A percentile compares a stretch with the other conserved stretches of the same genome.
phyloP scores from a whole-genome alignment of 2,113 vertebrate genomes.

The Dipodomys spectabilis region DNA sequence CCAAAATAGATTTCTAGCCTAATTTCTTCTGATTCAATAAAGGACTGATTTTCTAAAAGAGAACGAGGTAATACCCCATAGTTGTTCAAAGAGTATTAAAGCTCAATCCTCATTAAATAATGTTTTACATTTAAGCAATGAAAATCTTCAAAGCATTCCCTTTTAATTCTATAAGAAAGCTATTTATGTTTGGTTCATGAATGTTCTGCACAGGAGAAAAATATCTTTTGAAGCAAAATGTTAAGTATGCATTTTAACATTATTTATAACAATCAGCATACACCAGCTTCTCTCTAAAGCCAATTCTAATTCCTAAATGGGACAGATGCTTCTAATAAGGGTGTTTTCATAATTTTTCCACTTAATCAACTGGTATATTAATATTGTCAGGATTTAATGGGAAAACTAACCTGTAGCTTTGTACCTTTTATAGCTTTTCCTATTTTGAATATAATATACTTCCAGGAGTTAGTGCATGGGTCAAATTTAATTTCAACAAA shows the following conservation, averaged over 20 bases:
- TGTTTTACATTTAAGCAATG: constrained; percentile 44
- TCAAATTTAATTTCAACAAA: constrained; percentile 38
- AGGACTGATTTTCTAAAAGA: not conserved
- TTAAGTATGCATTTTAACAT: constrained; percentile 52
- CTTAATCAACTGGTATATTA: not conserved
- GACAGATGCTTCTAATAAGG: not conserved
- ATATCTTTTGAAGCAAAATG: not conserved
- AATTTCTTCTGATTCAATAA: constrained; percentile 60
- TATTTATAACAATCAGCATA: constrained; percentile 1
- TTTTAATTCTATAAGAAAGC: constrained; percentile 56
- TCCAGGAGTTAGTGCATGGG: not conserved
- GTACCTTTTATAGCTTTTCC: not conserved
- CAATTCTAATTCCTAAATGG: constrained; percentile 19
- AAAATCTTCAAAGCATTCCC: constrained; percentile 76
- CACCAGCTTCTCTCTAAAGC: constrained; percentile 43
- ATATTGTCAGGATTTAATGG: not conserved
- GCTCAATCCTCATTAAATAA: constrained; percentile 63
- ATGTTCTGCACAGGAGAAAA: not conserved
- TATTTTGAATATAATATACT: not conserved
- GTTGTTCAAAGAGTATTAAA: constrained; percentile 59
- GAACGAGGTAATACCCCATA: not conserved
- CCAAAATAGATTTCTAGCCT: not conserved
- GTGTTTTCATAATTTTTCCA: not conserved
- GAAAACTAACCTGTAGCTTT: not conserved
- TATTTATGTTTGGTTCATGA: constrained; percentile 38